Percentiles rank a stretch among this genome's conserved stretches.
phyloP scores from a whole-genome alignment of 1,140 invertebrate species.

The Aphaenogaster floridana region DNA sequence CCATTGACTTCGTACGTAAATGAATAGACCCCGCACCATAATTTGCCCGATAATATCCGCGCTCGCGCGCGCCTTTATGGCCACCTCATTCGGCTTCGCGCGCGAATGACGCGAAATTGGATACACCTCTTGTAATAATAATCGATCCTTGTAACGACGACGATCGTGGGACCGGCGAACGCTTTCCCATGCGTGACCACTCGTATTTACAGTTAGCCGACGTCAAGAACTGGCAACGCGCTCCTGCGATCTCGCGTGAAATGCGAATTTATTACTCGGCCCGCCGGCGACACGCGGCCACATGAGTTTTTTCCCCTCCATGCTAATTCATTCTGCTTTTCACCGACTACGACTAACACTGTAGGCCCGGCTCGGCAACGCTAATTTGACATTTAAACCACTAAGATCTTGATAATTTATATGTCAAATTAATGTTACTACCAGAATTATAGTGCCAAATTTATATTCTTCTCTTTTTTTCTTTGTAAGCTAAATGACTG shows the following conservation, averaged over 20 bases:
- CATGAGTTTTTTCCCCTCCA: background rate
- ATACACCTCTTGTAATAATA: constrained; percentile 56
- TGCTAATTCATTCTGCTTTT: constrained; percentile 47
- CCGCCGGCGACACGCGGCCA: constrained; percentile 20
- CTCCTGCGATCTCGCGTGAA: constrained; percentile 39
- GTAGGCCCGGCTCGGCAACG: background rate
- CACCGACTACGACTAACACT: constrained; percentile 6
- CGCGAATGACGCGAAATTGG: constrained; percentile 59
- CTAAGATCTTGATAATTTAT: constrained; percentile 12
- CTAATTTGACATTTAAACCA: constrained; percentile 41
- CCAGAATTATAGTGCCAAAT: background rate
- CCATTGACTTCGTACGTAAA: constrained; percentile 49
- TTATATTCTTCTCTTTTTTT: background rate
- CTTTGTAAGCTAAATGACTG: background rate
- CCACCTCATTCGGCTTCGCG: constrained; percentile 20
- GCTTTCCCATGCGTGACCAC: constrained; percentile 52
- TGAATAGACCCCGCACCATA: constrained; percentile 47
- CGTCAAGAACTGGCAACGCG: constrained; percentile 5
- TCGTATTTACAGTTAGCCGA: constrained; percentile 49
- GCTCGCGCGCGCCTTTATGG: background rate
- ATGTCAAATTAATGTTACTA: background rate
- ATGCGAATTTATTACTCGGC: constrained; percentile 21
- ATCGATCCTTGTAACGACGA: constrained; percentile 42
- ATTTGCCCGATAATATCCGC: constrained; percentile 37
- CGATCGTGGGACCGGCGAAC: constrained; percentile 43